Evolutionary conservation across 1,140 invertebrate genomes (phyloP), one percentile per base, ranked within the genome.

Genomic region (Lepidotrigona ventralis): DNA sequence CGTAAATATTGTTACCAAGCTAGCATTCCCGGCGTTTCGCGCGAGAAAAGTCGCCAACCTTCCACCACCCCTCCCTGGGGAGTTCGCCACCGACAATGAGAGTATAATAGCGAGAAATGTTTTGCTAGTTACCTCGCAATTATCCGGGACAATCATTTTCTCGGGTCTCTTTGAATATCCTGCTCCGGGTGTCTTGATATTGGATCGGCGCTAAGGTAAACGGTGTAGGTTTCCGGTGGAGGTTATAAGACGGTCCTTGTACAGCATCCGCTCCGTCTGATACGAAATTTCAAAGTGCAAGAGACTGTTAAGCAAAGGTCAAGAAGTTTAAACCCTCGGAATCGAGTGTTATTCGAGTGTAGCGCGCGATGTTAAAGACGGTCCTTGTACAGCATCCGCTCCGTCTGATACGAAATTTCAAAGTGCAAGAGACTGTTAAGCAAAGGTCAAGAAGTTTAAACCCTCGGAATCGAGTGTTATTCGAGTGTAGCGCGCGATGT

Each of bases 81-180:
- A 51, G 39, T 9, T 64, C 21, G 39, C 5, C 33, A 4, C 2
- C 5, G n/a, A 15, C 15, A 33, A 46, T 23, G 33, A 46, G 60
- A 5, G 12, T 51, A 26, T 33, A 77, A 77, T 58, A 15, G 39
- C 75, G 58, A 64, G 75, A 23, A 77, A 64, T 33, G 76, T 78
- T 78, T 68, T 23, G 26, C 76, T 68, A 68, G 76, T 78, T 68
- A 78, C 23, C n/a, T n/a, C 21, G 46, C 46, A 68, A 78, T 78
- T 78, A 68, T 78, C 51, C 19, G 5, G n/a, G 26, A 53, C 75
- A 29, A 66, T 77, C 39, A 64, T 64, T 46, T 60, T 12, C 58
- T 77, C 21, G 9, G 46, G n/a, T 64, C 60, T 64, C 60, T 64
- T 53, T 64, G 60, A 77, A 77, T 53, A 29, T 66, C 46, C 39